Evolutionary conservation across 2,113 vertebrate genomes (phyloP).

Genomic region (Willisornis vidua): DNA sequence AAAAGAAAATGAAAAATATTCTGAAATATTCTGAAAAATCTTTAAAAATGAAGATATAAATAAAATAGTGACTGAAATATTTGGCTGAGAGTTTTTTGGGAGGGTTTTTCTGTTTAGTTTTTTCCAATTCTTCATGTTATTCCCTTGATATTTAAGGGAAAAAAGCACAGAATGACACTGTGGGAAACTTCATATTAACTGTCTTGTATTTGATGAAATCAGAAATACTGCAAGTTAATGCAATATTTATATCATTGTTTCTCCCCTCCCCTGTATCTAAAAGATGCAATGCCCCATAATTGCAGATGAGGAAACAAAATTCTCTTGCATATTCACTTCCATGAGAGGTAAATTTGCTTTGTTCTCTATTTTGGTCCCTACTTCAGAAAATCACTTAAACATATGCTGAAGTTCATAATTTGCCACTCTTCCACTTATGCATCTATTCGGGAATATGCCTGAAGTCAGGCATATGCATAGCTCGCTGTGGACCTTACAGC

Average conservation of each 20-base stretch:
- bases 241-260: neutral
- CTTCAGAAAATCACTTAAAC: conserved; percentile 20
- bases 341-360: conserved; percentile 5
- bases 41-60: neutral
- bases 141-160: neutral
- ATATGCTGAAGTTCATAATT: conserved; percentile 34
- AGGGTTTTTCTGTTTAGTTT: neutral
- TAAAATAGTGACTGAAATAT: neutral
- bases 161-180: neutral
- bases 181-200: neutral
- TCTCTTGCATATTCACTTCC: neutral
- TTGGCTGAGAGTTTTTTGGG: neutral
- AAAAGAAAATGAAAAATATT: neutral
- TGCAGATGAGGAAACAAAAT: neutral
- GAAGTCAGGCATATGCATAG: conserved; percentile 51
- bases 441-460: neutral
- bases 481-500: neutral
- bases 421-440: neutral
- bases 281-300: neutral
- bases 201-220: neutral
- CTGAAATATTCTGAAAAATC: neutral
- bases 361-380: neutral
- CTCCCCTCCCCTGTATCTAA: neutral
- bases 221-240: neutral
- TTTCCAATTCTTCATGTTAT: neutral